Evolutionary conservation across 2,113 vertebrate genomes (phyloP).

Genomic region (Prinia subflava): DNA sequence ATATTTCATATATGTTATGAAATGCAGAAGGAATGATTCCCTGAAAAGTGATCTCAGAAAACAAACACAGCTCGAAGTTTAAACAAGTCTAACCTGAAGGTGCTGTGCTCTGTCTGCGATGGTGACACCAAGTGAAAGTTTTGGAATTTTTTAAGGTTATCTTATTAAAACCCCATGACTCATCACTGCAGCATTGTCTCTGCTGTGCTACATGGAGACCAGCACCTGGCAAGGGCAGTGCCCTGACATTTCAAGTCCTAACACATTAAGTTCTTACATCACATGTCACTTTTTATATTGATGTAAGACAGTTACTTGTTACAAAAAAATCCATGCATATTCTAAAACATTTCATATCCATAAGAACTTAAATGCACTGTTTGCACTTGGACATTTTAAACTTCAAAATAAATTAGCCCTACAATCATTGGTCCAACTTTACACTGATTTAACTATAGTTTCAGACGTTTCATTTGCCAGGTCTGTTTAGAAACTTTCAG

Average conservation of each 20-base stretch:
- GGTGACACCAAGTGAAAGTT: background rate
- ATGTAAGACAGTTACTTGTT: background rate
- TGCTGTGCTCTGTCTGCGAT: accelerated
- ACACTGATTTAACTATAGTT: background rate
- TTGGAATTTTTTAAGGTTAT: background rate
- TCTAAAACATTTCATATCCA: background rate
- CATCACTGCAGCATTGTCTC: background rate
- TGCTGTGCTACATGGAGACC: background rate
- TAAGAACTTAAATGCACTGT: background rate
- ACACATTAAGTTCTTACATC: background rate
- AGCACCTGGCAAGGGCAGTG: background rate
- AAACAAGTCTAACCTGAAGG: background rate
- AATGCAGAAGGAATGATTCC: background rate
- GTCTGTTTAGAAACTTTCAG: background rate
- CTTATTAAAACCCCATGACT: background rate
- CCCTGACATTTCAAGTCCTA: background rate
- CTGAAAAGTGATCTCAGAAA: background rate
- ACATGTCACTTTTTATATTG: background rate
- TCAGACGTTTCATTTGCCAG: background rate
- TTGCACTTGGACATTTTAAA: background rate
- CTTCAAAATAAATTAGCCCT: background rate
- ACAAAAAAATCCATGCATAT: background rate
- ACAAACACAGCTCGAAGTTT: background rate
- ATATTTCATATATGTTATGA: background rate
- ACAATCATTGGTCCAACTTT: background rate